Percentiles rank a stretch among this genome's conserved stretches.
These are phyloP conservation scores for Eubucco bourcierii DNA, from an alignment of 2,113 vertebrate species.

Conservation along the genomic window DNA sequence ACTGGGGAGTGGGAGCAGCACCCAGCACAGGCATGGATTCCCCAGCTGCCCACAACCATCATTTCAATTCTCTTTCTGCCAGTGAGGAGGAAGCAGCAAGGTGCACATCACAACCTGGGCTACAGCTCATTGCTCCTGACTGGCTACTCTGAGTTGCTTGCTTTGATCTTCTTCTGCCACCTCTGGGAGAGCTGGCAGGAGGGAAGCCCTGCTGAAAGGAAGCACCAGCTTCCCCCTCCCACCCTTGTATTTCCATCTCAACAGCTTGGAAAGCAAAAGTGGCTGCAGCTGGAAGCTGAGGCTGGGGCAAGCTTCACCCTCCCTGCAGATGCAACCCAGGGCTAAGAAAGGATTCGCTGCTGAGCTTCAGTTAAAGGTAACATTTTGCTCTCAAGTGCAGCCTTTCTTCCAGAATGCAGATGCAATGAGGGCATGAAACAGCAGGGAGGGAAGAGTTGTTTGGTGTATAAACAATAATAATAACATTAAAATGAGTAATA, in stretches of 20 bases:
- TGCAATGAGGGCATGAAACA: slow-evolving; percentile 29
- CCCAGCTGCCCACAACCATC: not conserved
- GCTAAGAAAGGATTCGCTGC: not conserved
- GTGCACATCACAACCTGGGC: fast-evolving
- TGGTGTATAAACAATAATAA: not conserved
- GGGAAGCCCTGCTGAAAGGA: not conserved
- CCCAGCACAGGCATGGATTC: not conserved
- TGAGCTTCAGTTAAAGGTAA: not conserved
- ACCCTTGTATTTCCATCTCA: fast-evolving
- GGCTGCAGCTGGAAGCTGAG: not conserved
- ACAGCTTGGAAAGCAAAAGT: not conserved
- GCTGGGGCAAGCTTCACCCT: not conserved
- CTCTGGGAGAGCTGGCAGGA: not conserved
- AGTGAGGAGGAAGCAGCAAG: not conserved
- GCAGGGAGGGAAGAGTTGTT: slow-evolving; percentile 25
- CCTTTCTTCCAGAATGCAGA: not conserved
- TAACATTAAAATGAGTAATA: slow-evolving; percentile 1
- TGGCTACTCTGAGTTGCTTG: not conserved
- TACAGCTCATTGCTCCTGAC: not conserved
- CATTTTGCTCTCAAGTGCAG: not conserved
- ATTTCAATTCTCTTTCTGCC: not conserved
- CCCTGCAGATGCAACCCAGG: not conserved
- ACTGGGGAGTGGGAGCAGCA: not conserved
- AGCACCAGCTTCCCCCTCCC: not conserved
- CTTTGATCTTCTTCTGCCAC: not conserved